A percentile compares a stretch with the other conserved stretches of the same genome.
phyloP scores from a whole-genome alignment of 92 coral and sea anemone genomes.

The Palythoa grandiflora region DNA sequence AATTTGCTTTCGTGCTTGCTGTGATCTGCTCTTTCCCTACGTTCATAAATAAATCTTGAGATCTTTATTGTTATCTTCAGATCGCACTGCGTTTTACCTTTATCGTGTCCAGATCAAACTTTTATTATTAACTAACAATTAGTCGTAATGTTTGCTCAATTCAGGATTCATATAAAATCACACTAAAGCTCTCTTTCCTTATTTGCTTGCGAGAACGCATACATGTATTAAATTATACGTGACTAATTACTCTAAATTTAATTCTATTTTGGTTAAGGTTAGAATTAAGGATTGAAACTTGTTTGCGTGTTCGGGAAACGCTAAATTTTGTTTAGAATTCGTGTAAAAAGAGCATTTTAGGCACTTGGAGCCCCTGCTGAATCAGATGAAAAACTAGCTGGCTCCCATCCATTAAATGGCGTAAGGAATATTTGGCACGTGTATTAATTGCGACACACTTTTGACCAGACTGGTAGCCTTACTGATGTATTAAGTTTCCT shows the following conservation, averaged over 20 bases:
- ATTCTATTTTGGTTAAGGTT: background rate
- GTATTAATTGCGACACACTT: too few relatives aligned
- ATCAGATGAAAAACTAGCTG: background rate
- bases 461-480: too few relatives aligned
- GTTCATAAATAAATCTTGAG: background rate
- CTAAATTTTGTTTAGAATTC: background rate
- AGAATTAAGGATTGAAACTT: background rate
- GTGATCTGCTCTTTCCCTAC: too few relatives aligned
- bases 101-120: background rate
- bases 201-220: background rate
- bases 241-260: background rate
- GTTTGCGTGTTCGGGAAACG: background rate
- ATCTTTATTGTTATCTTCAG: background rate
- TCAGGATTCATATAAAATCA: slow-evolving; percentile 1
- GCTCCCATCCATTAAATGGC: too few relatives aligned
- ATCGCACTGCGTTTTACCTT: background rate
- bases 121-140: background rate
- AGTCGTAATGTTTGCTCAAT: slow-evolving; percentile 11
- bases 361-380: background rate
- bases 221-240: background rate
- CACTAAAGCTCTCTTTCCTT: background rate
- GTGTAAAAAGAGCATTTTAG: background rate
- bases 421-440: too few relatives aligned
- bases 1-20: background rate
- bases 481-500: too few relatives aligned